Percentiles rank a stretch among this genome's conserved stretches.
Conservation (phyloP, 2,113 vertebrate species). For the Telmatochromis sp. region DNA sequence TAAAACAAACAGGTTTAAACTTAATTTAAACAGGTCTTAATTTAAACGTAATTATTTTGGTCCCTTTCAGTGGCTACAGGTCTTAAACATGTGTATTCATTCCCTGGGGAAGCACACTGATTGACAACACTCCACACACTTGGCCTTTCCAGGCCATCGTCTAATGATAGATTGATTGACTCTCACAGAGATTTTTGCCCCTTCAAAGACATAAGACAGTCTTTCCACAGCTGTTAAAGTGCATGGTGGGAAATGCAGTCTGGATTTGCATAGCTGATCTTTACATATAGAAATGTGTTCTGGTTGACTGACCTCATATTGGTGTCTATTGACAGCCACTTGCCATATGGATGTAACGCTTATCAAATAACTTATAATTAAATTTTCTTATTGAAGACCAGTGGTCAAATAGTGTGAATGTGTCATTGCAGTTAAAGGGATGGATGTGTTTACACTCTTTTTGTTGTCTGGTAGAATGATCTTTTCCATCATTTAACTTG, state of each 20-base stretch:
- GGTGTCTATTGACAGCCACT: not conserved
- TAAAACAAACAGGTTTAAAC: not conserved
- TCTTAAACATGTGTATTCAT: not conserved
- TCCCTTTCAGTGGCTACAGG: not conserved
- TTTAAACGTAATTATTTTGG: not conserved
- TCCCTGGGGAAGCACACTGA: not conserved
- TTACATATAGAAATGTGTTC: not conserved
- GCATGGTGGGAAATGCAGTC: not conserved
- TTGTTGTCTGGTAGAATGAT: not conserved
- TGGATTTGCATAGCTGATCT: not conserved
- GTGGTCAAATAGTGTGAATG: not conserved
- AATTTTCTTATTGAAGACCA: not conserved
- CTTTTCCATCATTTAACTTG: not conserved
- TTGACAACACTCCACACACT: not conserved
- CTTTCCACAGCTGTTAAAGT: not conserved
- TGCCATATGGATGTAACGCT: not conserved
- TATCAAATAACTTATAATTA: not conserved
- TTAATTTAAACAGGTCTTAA: not conserved
- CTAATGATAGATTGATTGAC: not conserved
- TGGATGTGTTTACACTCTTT: not conserved
- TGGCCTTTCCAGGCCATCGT: not conserved
- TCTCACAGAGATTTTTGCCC: not conserved
- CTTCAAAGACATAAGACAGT: not conserved
- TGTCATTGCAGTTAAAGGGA: not conserved
- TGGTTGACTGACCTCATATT: not conserved